Base-by-base conservation (phyloP, 2,888 invertebrate species). In the Orgyia antiqua region DNA sequence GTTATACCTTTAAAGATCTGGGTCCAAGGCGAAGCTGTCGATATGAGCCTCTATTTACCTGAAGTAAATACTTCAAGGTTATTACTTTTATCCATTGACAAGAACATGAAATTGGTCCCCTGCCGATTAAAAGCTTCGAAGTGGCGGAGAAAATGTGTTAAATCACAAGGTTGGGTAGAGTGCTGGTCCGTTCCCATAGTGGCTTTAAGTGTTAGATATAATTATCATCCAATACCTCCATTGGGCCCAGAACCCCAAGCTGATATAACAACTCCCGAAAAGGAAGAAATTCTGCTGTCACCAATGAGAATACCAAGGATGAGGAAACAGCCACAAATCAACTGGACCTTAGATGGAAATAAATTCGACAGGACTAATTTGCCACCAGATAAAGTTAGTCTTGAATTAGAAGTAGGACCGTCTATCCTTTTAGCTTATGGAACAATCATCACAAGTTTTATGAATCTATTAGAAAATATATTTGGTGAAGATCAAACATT, bases 111-210 rank as follows among this genome's bases (percentile, higher is more conserved):
- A 78, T 88, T 97, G 27, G 87, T 95, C 31, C 93, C 94, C 8
- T 78, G 83, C 38, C 83, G 89, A 39, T 51, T 84, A 36, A 80
- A 73, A 70, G 80, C 71, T 33, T 82, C 88, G 54, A 94, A 90
- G 88, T 96, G 96, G 96, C 88, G 96, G 30, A 93, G 95, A 62
- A 89, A 93, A 55, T 96, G 96, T 53, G 83, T 87, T 0, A 88
- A 87, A 42, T 86, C 83, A 2, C 76, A 86, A 34, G 97, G 97
- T 2, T 99, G 98, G 98, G 91, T 98, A 0, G 97, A 98, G 67
- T 97, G 97, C 64, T 97, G 97, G 97, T 94, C 94, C 26, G 96
- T 98, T 4, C 97, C 97, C 0, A 97, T 97, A 42, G 94, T 97
- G 3, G 96, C 97, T 0, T 84, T 98, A 10, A 96, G 94, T 50